These are phyloP conservation scores for Carcharodon carcharias DNA, from an alignment of 2,797 vertebrate genomes.

Conservation along the genomic window DNA sequence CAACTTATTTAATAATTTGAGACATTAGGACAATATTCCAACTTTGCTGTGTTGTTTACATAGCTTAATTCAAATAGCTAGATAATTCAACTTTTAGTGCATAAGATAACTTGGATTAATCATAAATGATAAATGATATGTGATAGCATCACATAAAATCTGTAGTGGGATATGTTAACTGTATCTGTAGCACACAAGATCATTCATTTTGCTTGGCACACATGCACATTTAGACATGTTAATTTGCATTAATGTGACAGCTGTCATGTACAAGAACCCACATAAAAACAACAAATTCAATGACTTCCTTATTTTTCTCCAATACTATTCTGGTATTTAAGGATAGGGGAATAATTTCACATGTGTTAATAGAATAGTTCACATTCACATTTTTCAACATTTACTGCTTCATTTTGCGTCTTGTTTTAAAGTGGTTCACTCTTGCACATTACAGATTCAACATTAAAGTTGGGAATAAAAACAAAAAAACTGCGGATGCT, in stretches of 20 bases:
- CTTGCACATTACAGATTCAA: neutral
- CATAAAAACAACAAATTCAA: neutral
- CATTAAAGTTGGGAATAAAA: neutral
- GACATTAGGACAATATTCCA: neutral
- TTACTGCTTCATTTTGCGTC: neutral
- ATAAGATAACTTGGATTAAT: too few relatives aligned
- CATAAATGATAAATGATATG: neutral
- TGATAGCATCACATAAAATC: neutral
- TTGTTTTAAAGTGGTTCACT: neutral
- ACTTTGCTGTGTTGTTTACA: neutral
- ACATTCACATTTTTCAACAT: neutral
- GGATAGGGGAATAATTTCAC: neutral
- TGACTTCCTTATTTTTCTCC: neutral
- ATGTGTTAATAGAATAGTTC: neutral
- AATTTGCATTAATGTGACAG: neutral
- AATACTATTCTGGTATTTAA: neutral
- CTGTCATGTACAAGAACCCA: neutral
- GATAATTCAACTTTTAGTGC: neutral
- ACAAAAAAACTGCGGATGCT: too few relatives aligned
- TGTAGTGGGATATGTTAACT: neutral
- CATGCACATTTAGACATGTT: neutral
- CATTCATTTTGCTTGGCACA: neutral
- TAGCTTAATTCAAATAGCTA: neutral
- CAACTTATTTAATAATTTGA: neutral
- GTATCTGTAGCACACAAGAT: neutral